Evolutionary conservation across 2,888 invertebrate genomes (phyloP).

Genomic region (Ceramica pisi): DNA sequence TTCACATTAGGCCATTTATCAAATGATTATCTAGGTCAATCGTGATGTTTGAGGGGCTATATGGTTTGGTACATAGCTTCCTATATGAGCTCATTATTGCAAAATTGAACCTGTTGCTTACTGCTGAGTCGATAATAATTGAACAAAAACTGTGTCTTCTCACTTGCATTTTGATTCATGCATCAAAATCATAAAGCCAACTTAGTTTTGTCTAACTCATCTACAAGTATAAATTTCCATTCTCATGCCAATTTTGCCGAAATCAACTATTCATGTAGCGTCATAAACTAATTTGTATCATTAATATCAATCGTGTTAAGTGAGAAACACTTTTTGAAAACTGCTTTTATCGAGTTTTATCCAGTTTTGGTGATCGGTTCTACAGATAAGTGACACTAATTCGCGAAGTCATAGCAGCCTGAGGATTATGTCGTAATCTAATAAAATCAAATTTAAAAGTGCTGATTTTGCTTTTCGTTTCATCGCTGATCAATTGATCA

Average conservation of each 20-base stretch:
- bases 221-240: too few species aligned
- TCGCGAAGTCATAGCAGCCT: background rate
- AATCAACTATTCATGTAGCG: background rate
- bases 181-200: too few species aligned
- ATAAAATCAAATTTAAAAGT: background rate
- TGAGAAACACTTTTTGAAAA: background rate
- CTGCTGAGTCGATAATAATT: background rate
- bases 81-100: background rate
- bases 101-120: background rate
- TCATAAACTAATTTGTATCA: background rate
- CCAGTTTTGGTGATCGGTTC: background rate
- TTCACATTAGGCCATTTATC: conserved; percentile 8
- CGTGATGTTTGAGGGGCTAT: background rate
- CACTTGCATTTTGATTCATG: too few species aligned
- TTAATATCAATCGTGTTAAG: background rate
- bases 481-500: too few species aligned
- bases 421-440: background rate
- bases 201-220: too few species aligned
- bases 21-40: conserved; percentile 29
- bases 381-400: background rate
- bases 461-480: background rate
- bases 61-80: background rate
- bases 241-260: too few species aligned
- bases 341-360: background rate
- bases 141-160: background rate